Evolutionary conservation across 2,113 vertebrate species (phyloP), one percentile per base, ranked within the genome.

Genomic region (Peromyscus californicus): DNA sequence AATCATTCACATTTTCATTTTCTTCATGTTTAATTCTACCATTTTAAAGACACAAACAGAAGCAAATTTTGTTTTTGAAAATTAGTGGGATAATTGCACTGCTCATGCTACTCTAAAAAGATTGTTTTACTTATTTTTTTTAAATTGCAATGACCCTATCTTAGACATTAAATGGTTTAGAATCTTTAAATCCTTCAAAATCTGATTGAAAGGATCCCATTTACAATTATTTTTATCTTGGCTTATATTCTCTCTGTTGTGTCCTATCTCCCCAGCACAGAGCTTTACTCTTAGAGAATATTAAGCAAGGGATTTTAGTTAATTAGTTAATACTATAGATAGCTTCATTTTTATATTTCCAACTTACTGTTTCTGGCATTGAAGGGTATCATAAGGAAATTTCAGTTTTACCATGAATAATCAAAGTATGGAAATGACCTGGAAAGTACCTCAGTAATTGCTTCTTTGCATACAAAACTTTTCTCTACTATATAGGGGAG

Each of bases 141-240:
- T 65, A 98, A 97, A 54, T 19, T 42, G 92, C 90, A 54, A 65
- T 95, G 96, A 84, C 94, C 82, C 94, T 67, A 97, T 98, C 98
- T 98, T 97, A 98, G 96, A 97, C 75, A 96, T 98, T 98, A 98
- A 98, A 98, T 98, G 93, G 94, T 97, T 98, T 98, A 98, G 97
- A 97, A 98, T 97, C n/a, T n/a, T n/a, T 95, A 92, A 98, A 91
- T 87, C 95, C 86, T 97, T 98, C 94, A 95, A 97, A 98, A 98
- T 97, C 96, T 98, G 96, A 98, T 96, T 98, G 95, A 97, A 98
- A 96, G 97, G 97, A 98, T 98, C 98, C 97, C 97, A 96, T 83
- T 98, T 95, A 98, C 98, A 98, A 98, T 98, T 97, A 93, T 97
- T 98, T 98, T 98, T 98, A 98, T 98, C 97, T 98, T 97, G 89